Conservation (phyloP, 2,113 vertebrate genomes). For the Phaethornis superciliosus region DNA sequence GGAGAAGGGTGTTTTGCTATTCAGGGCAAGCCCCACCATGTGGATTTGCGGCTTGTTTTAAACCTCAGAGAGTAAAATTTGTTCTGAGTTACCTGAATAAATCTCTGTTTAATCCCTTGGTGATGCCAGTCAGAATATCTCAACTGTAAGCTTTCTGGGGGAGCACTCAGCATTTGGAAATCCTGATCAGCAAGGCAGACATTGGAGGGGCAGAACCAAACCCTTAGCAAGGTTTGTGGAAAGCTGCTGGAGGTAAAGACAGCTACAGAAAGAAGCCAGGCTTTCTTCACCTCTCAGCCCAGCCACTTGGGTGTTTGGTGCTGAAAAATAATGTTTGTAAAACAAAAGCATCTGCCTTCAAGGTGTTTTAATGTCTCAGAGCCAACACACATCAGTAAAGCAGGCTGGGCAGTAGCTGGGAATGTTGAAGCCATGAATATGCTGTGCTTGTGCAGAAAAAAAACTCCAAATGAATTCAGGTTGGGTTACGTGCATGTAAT, state of each 20-base stretch:
- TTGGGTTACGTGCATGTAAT: neutral
- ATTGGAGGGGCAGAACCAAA: neutral
- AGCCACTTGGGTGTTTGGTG: neutral
- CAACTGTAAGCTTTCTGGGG: neutral
- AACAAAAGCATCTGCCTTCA: neutral
- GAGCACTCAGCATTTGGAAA: slow-evolving; percentile 25
- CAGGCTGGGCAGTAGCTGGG: neutral
- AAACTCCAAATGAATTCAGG: neutral
- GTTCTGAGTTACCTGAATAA: slow-evolving; percentile 43
- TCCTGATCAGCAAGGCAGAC: neutral
- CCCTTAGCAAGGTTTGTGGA: neutral
- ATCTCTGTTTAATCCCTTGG: slow-evolving; percentile 42
- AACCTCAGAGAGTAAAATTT: neutral
- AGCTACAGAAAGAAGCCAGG: neutral
- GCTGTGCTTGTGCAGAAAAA: neutral
- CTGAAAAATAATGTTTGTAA: neutral
- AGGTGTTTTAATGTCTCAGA: neutral
- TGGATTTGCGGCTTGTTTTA: slow-evolving; percentile 18
- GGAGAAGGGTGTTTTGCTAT: neutral
- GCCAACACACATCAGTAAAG: neutral
- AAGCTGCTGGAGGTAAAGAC: neutral
- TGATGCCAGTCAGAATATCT: slow-evolving; percentile 29
- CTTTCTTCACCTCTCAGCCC: neutral
- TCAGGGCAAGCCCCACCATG: neutral
- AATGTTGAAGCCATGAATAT: neutral